Evolutionary conservation across 1,140 invertebrate species (phyloP).

Genomic region (Mesaphorura yosii): DNA sequence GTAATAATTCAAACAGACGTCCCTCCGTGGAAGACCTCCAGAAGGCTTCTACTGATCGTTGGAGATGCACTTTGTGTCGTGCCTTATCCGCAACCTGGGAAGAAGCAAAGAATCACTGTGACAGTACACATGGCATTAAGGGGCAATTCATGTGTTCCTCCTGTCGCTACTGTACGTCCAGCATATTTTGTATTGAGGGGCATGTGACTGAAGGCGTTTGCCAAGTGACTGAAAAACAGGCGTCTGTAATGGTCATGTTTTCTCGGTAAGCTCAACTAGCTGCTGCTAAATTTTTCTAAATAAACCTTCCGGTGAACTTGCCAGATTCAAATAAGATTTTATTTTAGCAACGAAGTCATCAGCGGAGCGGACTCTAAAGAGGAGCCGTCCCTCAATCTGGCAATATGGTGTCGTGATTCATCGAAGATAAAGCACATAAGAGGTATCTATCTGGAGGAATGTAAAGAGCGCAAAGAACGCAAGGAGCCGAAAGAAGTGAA

Average conservation of each 20-base stretch:
- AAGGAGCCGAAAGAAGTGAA: background rate
- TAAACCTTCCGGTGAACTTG: no score
- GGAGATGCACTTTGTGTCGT: conserved; percentile 57
- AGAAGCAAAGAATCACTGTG: conserved; percentile 47
- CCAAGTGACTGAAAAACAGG: background rate
- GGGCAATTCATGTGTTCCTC: conserved; percentile 53
- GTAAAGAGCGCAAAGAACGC: background rate
- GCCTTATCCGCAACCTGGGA: conserved; percentile 47
- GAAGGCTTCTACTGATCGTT: conserved; percentile 35
- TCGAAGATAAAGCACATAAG: conserved; percentile 47
- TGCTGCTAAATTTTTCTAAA: background rate
- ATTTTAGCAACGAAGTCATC: conserved; percentile 10
- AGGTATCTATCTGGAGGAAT: conserved; percentile 38
- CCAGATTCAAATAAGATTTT: no score
- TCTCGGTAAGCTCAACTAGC: conserved; percentile 16
- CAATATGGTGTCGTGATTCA: conserved; percentile 46
- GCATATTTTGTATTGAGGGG: conserved; percentile 43
- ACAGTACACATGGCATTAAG: conserved; percentile 46
- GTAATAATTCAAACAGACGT: conserved; percentile 10
- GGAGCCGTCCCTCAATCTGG: conserved; percentile 43
- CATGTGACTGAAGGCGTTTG: conserved; percentile 40
- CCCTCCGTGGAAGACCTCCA: conserved; percentile 9
- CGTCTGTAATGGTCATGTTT: conserved; percentile 15
- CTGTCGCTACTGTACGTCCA: conserved; percentile 47
- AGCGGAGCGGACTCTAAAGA: conserved; percentile 4